Percentiles rank a stretch among this genome's conserved stretches.
Conservation (phyloP, 2,888 invertebrate species). For the Aricia artaxerxes region DNA sequence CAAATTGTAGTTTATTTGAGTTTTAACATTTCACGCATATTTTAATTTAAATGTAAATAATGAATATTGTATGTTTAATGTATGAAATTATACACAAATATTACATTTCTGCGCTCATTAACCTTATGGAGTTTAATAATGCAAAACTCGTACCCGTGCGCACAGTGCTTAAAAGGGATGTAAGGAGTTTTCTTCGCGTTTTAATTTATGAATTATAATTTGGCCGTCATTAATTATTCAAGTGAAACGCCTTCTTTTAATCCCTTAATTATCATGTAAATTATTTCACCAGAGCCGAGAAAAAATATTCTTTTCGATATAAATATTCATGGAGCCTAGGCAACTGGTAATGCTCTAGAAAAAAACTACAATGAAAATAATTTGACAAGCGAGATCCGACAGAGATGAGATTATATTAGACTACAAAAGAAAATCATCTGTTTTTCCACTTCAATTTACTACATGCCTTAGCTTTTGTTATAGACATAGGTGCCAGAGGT, state of each 20-base stretch:
- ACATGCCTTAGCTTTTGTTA: background rate
- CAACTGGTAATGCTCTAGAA: background rate
- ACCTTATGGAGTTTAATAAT: background rate
- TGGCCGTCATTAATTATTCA: constrained; percentile 17
- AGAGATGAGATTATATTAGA: background rate
- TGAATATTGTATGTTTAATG: no score
- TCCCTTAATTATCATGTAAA: constrained; percentile 19
- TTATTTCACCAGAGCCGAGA: background rate
- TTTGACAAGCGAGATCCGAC: background rate
- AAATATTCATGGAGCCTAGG: constrained; percentile 7
- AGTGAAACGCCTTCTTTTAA: constrained; percentile 12
- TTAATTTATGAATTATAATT: constrained; percentile 3
- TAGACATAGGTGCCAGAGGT: background rate
- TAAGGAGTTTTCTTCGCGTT: constrained; percentile 3
- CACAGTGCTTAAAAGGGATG: background rate
- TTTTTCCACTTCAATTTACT: background rate
- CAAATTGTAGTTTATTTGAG: no score
- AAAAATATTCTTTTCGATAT: background rate
- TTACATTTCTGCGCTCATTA: constrained; percentile 1
- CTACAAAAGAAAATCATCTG: background rate
- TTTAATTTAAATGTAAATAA: no score
- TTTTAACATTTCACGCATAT: no score
- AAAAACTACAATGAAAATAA: background rate
- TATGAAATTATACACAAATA: background rate
- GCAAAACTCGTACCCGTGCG: background rate